Evolutionary conservation across 2,113 vertebrate species (phyloP), one percentile per base, ranked within the genome.

Genomic region (Channa argus): DNA sequence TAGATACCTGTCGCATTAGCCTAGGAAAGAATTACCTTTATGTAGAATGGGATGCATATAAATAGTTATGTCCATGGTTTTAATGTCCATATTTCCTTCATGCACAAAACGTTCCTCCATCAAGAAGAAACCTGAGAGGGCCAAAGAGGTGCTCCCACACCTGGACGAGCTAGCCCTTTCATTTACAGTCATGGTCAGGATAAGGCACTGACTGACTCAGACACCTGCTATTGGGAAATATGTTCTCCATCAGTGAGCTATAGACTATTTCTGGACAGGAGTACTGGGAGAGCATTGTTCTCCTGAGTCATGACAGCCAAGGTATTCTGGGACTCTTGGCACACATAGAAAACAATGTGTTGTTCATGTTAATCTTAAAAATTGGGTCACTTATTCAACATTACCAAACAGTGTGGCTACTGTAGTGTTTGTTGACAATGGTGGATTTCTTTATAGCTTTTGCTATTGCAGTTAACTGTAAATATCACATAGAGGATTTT

Each of bases 211-310:
- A 94, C 91, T 89, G 87, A 90, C 89, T 92, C 92, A 92, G 92
- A 92, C 93, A 95, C 93, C 93, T 94, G 90, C 89, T 93, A 93
- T 93, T 94, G 92, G 86, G 79, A 84, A 93, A 93, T 94, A 94
- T 93, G 93, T 94, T 93, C 93, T 92, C 93, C 93, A 92, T 94
- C 94, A 93, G 86, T 91, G 90, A 92, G 85, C 89, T 89, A 84
- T 81, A 78, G 90, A 91, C 88, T 92, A 89, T 91, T 88, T 88
- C 88, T 90, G 86, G 86, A 87, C 85, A 87, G 85, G 79, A 93
- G 84, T 86, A 95, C 93, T 94, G 94, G 93, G 93, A 79, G 77
- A 45, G 84, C 88, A 93, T 95, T 95, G 93, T 95, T 92, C 91
- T 76, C 70, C 65, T 53, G 56, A 9, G 80, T 85, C 77, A 91